phyloP scores from a whole-genome alignment of 1,140 invertebrate genomes.

The Drosophila nigromelanica region DNA sequence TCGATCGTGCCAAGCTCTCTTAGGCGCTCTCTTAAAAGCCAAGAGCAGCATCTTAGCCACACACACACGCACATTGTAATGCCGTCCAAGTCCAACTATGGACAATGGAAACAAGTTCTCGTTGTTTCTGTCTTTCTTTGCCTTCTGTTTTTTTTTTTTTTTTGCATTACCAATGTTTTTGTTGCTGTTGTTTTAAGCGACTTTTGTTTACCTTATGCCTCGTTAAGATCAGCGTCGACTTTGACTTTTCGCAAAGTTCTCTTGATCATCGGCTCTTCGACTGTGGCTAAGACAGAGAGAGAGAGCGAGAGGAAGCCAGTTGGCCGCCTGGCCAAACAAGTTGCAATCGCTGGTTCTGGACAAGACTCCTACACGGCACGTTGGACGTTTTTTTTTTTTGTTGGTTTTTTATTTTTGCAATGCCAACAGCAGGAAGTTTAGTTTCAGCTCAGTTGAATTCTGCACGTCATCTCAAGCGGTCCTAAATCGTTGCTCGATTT shows the following conservation, averaged over 20 bases:
- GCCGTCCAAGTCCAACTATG: conserved; percentile 63
- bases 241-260: conserved; percentile 38
- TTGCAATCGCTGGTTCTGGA: conserved; percentile 65
- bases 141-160: conserved; percentile 15
- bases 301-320: conserved; percentile 5
- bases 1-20: conserved; percentile 39
- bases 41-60: conserved; percentile 8
- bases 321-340: conserved; percentile 57
- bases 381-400: conserved; percentile 7
- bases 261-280: conserved; percentile 2
- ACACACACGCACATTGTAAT: conserved; percentile 32
- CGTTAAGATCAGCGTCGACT: conserved; percentile 59
- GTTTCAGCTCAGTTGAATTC: conserved; percentile 80
- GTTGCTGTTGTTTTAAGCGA: conserved; percentile 64
- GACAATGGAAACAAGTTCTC: conserved; percentile 78
- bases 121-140: conserved; percentile 27
- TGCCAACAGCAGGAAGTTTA: conserved; percentile 73
- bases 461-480: conserved; percentile 81
- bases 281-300: conserved; percentile 4
- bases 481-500: conserved; percentile 51
- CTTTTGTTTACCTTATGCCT: conserved; percentile 78
- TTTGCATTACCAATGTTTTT: conserved; percentile 25
- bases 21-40: conserved; percentile 6
- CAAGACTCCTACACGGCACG: conserved; percentile 71
- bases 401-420: conserved; percentile 34